Conservation (phyloP, 1,140 invertebrate species). For the Argopecten irradians region DNA sequence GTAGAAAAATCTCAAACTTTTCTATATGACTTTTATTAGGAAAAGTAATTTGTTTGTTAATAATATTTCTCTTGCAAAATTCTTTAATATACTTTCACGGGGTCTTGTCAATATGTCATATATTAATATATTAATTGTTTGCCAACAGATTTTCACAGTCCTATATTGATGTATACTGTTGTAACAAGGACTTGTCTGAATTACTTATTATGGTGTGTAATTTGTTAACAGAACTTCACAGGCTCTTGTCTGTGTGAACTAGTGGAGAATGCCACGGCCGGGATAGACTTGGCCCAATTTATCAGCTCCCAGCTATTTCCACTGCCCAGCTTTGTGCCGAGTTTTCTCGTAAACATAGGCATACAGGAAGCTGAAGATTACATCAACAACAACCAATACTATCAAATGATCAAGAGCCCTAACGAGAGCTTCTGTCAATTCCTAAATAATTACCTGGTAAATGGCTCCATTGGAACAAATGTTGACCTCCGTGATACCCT, state of each 20-base stretch:
- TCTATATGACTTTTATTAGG: no score
- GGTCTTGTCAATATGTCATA: not conserved
- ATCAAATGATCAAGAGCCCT: not conserved
- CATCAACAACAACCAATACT: conserved; percentile 15
- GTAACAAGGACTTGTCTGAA: not conserved
- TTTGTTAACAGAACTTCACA: conserved; percentile 37
- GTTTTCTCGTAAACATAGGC: not conserved
- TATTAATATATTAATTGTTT: not conserved
- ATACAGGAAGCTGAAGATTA: not conserved
- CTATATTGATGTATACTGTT: not conserved
- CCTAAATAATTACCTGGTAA: conserved; percentile 18
- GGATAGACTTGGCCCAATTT: not conserved
- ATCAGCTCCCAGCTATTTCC: not conserved
- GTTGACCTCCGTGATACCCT: not conserved
- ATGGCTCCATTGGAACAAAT: not conserved
- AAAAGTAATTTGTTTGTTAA: no score
- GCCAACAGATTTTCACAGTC: not conserved
- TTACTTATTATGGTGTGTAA: no score
- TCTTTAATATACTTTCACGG: not conserved
- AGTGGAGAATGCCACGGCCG: conserved; percentile 22
- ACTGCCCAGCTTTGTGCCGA: not conserved
- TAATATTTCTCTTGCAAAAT: no score
- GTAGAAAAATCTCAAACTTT: not conserved
- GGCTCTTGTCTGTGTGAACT: conserved; percentile 45
- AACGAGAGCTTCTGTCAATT: conserved; percentile 38